These are phyloP conservation scores for Muricea muricata DNA, from an alignment of 92 coral and sea anemone species.

Conservation along the genomic window DNA sequence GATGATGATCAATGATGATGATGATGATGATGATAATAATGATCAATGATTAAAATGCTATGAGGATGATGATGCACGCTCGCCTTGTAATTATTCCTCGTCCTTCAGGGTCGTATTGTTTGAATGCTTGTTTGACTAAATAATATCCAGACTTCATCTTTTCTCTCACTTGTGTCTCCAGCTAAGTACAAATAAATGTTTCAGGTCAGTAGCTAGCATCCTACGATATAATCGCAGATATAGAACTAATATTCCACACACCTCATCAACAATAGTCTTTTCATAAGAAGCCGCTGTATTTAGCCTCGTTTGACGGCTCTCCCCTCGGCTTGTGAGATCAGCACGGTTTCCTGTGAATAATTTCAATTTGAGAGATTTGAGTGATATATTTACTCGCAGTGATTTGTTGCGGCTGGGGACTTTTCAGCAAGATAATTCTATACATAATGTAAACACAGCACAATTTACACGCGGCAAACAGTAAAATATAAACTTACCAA, in stretches of 20 bases:
- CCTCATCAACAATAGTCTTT: conserved; percentile 91
- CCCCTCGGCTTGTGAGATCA: conserved; percentile 92
- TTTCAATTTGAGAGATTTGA: too few relatives aligned
- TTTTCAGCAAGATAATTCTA: background rate
- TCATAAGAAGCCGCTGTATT: conserved; percentile 88
- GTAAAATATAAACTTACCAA: conserved; percentile 79
- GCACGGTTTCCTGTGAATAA: conserved; percentile 79
- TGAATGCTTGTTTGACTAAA: conserved; percentile 83
- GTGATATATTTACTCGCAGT: too few relatives aligned
- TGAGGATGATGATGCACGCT: background rate
- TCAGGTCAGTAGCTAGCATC: too few relatives aligned
- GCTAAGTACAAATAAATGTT: conserved; percentile 23
- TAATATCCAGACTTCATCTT: conserved; percentile 95
- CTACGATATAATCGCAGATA: background rate
- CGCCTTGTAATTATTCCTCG: conserved; percentile 91
- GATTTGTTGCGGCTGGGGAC: too few relatives aligned
- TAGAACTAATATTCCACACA: conserved; percentile 1
- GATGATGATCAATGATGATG: background rate
- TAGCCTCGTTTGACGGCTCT: conserved; percentile 88
- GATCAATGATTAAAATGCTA: background rate
- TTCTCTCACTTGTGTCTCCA: conserved; percentile 76
- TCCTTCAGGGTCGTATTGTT: conserved; percentile 92
- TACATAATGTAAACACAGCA: background rate
- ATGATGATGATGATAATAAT: background rate
- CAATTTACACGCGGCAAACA: conserved; percentile 74